Evolutionary conservation across 2,888 invertebrate species (phyloP), one percentile per base, ranked within the genome.

Genomic region (Drosophila acutilabella): DNA sequence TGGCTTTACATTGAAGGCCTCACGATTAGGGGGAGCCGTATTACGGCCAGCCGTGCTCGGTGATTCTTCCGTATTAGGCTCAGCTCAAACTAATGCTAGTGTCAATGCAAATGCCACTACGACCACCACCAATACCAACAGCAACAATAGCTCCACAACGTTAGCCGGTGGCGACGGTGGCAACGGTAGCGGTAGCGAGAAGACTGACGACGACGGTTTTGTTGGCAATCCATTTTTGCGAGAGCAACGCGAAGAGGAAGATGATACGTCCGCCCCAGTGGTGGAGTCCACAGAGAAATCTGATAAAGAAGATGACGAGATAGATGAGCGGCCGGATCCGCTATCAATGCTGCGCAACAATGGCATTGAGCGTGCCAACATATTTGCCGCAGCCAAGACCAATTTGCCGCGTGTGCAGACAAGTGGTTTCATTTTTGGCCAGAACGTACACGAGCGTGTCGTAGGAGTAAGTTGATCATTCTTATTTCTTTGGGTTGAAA

Each of bases 391-490:
- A 7, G 87, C 92, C 26, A 91, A 92, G 70, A 89, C 83, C 53
- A 90, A 90, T 33, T 91, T 92, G 69, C 91, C 92, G 38, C 79
- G 92, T 42, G 94, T 95, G 2, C 91, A 93, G 64, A 93, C 94
- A 48, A 89, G 79, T 64, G 95, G 95, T 38, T 98, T 98, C 93
- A 96, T 98, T 13, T 98, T 98, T 92, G 98, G 98, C 1, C 97
- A 98, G 92, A 98, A 98, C 92, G 94, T 98, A 52, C 96, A 96
- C 87, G 97, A 97, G 79, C 94, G 98, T 80, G 97, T 97, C 10
- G 71, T 96, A 33, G 95, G 95, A 40, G 94, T 95, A 74, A 93
- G 89, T 83, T 30, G 6, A 30, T 8, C 30, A 30, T 30, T 30
- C 30, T 2, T 30, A 30, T 30, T 30, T 30, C 30, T 8, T 14